Conservation (phyloP, 2,797 vertebrate genomes). For the Erethizon dorsatum region DNA sequence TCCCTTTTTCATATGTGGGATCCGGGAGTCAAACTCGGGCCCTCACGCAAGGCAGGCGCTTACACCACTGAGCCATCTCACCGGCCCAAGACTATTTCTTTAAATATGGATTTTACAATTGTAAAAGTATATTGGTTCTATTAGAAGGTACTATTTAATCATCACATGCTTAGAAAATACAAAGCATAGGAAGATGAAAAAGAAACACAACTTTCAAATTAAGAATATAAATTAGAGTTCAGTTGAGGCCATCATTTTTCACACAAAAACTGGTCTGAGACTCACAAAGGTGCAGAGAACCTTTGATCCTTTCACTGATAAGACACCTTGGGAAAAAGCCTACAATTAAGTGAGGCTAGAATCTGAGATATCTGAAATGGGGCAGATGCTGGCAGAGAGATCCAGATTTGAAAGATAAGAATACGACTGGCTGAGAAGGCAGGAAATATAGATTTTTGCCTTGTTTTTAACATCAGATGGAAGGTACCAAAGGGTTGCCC, state of each 20-base stretch:
- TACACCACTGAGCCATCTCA: too few species aligned
- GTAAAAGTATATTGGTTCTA: constrained; percentile 43
- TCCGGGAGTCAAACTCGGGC: too few species aligned
- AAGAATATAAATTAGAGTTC: constrained; percentile 40
- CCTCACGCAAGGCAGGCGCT: too few species aligned
- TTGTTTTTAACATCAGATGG: constrained; percentile 8
- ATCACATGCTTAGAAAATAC: constrained; percentile 48
- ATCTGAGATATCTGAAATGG: background rate
- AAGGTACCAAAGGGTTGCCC: background rate
- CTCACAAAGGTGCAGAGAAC: background rate
- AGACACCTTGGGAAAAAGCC: background rate
- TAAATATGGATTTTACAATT: constrained; percentile 36
- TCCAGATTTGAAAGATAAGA: background rate
- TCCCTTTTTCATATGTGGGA: too few species aligned
- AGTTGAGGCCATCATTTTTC: background rate
- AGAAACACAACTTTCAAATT: constrained; percentile 19
- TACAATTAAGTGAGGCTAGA: constrained; percentile 13
- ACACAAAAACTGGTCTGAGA: background rate
- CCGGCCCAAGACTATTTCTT: too few species aligned
- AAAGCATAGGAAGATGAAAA: background rate
- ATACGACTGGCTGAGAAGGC: background rate
- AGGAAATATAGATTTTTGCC: background rate
- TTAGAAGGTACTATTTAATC: constrained; percentile 19
- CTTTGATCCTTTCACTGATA: constrained; percentile 2
- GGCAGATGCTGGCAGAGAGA: background rate